phyloP scores from a whole-genome alignment of 2,888 invertebrate species.

The Thera obeliscata region DNA sequence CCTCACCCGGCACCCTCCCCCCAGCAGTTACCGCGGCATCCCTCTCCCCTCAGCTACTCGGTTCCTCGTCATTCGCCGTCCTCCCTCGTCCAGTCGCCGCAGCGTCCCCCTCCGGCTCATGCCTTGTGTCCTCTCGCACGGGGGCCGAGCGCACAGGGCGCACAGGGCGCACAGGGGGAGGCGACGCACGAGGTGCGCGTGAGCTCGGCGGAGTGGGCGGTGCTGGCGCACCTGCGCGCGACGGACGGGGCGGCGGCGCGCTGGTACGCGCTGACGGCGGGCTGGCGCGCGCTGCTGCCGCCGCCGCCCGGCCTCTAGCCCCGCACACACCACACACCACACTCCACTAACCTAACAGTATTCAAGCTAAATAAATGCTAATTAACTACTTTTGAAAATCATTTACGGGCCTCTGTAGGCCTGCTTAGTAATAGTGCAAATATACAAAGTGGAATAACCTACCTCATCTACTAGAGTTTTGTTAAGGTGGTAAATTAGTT shows the following conservation, averaged over 20 bases:
- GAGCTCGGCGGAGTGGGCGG: slow-evolving; percentile 56
- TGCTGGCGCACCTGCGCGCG: slow-evolving; percentile 53
- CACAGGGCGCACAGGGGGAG: background rate
- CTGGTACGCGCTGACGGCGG: slow-evolving; percentile 59
- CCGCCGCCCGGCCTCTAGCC: slow-evolving; percentile 47
- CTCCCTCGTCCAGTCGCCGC: slow-evolving; percentile 4
- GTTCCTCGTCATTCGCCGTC: slow-evolving; percentile 2
- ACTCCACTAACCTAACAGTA: too few relatives aligned
- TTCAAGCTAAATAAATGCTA: too few relatives aligned
- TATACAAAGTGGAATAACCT: too few relatives aligned
- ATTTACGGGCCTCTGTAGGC: too few relatives aligned
- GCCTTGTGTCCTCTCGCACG: too few relatives aligned
- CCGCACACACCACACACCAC: too few relatives aligned
- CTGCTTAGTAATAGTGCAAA: too few relatives aligned
- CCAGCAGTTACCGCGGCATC: background rate
- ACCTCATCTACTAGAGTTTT: too few relatives aligned
- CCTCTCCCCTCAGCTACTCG: background rate
- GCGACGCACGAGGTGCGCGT: slow-evolving; percentile 46
- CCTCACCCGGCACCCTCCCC: background rate
- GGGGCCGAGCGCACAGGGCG: too few relatives aligned
- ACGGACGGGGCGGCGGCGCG: slow-evolving; percentile 60
- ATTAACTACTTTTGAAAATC: too few relatives aligned
- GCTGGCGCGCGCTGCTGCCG: slow-evolving; percentile 18
- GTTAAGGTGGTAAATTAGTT: too few relatives aligned
- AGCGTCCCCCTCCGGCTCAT: too few relatives aligned